A percentile compares a stretch with the other conserved stretches of the same genome.
phyloP scores from a whole-genome alignment of 1,140 invertebrate genomes.

The Zaprionus davidi region DNA sequence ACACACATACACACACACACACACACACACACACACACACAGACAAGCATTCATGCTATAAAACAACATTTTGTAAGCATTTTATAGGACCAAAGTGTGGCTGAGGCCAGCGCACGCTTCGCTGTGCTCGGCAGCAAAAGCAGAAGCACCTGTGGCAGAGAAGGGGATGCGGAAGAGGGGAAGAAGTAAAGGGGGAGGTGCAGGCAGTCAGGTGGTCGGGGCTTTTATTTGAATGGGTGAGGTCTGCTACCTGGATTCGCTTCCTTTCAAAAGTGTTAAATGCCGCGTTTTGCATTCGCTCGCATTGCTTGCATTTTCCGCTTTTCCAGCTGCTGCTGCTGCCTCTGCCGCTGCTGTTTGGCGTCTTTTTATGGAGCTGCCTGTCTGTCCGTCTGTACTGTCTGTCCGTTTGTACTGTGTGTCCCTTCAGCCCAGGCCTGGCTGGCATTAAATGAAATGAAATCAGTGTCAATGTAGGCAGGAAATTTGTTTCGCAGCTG shows the following conservation, averaged over 20 bases:
- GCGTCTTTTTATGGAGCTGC: conserved; percentile 47
- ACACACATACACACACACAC: background rate
- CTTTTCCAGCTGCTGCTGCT: conserved; percentile 27
- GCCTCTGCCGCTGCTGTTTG: conserved; percentile 20
- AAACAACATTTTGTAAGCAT: conserved; percentile 83
- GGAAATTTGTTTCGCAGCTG: conserved; percentile 60
- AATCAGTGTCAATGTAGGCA: conserved; percentile 78
- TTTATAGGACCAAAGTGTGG: conserved; percentile 73
- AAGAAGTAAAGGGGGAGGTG: background rate
- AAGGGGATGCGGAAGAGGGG: background rate
- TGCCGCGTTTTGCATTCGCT: conserved; percentile 79
- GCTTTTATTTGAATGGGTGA: conserved; percentile 19
- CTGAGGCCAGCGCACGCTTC: conserved; percentile 67
- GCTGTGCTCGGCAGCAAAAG: conserved; percentile 16
- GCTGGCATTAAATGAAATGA: conserved; percentile 60
- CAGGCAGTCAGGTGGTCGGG: background rate
- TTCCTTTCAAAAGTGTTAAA: conserved; percentile 78
- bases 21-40: too few relatives aligned
- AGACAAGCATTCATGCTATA: conserved; percentile 49
- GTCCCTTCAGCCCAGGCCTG: conserved; percentile 31
- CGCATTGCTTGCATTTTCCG: conserved; percentile 57
- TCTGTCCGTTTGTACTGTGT: conserved; percentile 14
- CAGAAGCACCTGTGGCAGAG: conserved; percentile 5
- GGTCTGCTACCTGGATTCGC: conserved; percentile 18
- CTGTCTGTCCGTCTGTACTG: conserved; percentile 8